Evolutionary conservation across 2,888 invertebrate species (phyloP), one percentile per base, ranked within the genome.

Genomic region (Coleophora deauratella): DNA sequence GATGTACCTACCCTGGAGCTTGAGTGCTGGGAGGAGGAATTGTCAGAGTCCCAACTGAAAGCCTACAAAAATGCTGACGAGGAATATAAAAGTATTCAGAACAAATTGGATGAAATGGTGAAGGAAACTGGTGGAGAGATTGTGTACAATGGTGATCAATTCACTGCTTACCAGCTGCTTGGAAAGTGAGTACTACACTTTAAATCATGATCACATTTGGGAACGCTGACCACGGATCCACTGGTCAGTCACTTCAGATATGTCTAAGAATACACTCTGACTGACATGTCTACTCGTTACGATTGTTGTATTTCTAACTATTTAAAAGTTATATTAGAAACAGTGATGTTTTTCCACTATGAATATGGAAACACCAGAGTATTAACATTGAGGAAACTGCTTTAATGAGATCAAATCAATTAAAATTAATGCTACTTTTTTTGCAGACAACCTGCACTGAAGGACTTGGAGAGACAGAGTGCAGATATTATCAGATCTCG

Each of bases 11-110:
- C 88, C 0, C 70, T 92, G 37, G 88, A 90, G 44, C 81, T 94
- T 62, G 92, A 93, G 52, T 91, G 91, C 60, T 90, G 88, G 87
- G 89, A 91, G 31, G 94, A 94, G 46, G 91, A 91, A 34, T 74
- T 93, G 0, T 89, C 90, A 0, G 88, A 90, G 39, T 87, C 82
- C 1, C 93, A 93, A 65, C 62, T 89, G 12, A 87, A 88, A 35
- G 88, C 88, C 0, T 89, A 88, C 51, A 88, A 89, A 49, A 87
- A 88, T 67, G 88, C 89, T 8, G 88, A 91, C 49, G 88, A 89
- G 46, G 92, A 93, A 57, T 91, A 91, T 54, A 88, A 89, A 57
- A 90, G 88, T 44, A 87, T 91, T 37, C 89, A 89, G 50, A 85
- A 72, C 46, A 89, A 89, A 45, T 62, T 91, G 0, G 89, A 90